Evolutionary conservation across 2,888 invertebrate species (phyloP), one percentile per base, ranked within the genome.

Genomic region (Ormyrus rosae): DNA sequence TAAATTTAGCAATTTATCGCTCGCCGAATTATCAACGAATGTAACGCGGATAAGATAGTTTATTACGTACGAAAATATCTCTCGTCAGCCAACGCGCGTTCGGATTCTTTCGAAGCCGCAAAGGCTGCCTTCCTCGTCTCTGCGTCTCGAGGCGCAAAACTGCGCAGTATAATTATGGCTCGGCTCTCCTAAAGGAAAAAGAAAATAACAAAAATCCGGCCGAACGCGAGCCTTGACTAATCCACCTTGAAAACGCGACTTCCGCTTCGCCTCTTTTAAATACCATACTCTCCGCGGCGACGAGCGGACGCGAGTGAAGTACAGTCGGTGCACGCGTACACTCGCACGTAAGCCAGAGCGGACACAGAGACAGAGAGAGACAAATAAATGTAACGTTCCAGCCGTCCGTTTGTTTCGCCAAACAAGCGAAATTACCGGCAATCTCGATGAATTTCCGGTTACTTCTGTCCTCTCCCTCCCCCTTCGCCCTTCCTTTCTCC

Each of bases 391-490:
- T 53, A 34, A 63, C 73, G 68, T 46, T 63, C 45, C 65, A 58
- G 79, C 45, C 79, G 60, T 80, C 74, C 79, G 79, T 80, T 74
- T 74, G 79, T 80, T 80, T 80, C 79, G 69, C 50, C 75, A 75
- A 75, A 75, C 75, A 70, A 76, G 76, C 76, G 48, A 81, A 81
- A 81, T 77, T 81, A 76, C 73, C 71, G 72, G 19, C 80, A 81
- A 81, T 77, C 76, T 68, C 76, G 68, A 81, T 81, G 69, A 77
- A 72, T 77, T 81, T 81, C 76, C 80, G 72, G 75, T 76, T 80
- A 55, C 65, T 70, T 70, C 70, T 75, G 70, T 51, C 58, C 60
- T 58, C 67, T 65, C 34, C 11, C 73, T 45, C 51, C 10, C 64
- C 2, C 45, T 6, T 48, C 1, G 53, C 9, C 2, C 34, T 10